Base-by-base conservation (phyloP, 2,113 vertebrate genomes). In the Neogobius melanostomus region DNA sequence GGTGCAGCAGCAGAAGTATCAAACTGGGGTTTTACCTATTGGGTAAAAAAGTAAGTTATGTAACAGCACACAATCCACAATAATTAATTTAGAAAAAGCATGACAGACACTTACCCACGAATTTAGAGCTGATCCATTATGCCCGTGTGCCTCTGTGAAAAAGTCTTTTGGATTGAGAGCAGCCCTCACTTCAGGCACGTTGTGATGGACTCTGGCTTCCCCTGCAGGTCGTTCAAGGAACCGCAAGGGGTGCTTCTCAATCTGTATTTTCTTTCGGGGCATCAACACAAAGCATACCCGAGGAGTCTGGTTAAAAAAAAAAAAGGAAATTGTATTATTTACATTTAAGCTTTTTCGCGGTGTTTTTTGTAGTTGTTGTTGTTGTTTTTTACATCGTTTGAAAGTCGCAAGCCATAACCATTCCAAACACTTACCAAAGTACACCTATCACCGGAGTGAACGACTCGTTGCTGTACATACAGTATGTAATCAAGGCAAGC, bases 11-110 rank as follows among this genome's bases (percentile, higher is more conserved):
- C 62, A 36, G 75, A 45, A 11, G 69, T 36, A 47, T 94, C 93
- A 90, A 98, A 98, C 52, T 98, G 92, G 60, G 96, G 93, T 53
- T 76, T 92, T 6, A 98, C 94, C 97, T 97, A 68, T 28, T 1
- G 52, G 15, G 3, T 46, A 44, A 4, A 64, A 59, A 36, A 7
- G 5, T 45, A 16, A 28, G 5, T 17, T 11, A n/a, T 6, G 7
- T 12, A 44, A 43, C 28, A 36, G 15, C 8, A 3, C 0, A 45
- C 42, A n/a, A 16, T 11, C 2, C 8, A 61, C 59, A 9, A 43
- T 9, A 7, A 61, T n/a, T 9, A 4, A 9, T 61, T n/a, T 61
- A 7, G 7, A n/a, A 1, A 64, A 63, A 47, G 12, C 12, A 59
- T 8, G 15, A 44, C 48, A 36, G 12, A 42, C 12, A 11, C 49